Evolutionary conservation across 2,888 invertebrate species (phyloP).

Genomic region (Drosophila eohydei): DNA sequence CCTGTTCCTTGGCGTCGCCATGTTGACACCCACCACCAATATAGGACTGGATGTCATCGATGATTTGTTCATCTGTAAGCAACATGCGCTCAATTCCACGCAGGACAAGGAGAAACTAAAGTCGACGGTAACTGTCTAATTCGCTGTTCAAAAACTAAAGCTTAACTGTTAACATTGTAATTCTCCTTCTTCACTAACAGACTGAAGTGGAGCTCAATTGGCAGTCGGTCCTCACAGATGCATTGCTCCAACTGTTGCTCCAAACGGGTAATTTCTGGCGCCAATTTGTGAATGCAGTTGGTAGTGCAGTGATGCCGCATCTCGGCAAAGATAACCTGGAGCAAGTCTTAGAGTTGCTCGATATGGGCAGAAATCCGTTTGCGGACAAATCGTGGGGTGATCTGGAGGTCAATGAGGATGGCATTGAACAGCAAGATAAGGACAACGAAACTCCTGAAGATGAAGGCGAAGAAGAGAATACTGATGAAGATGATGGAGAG

Average conservation of each 20-base stretch:
- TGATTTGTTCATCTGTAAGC: slow-evolving; percentile 55
- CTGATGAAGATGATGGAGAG: neutral
- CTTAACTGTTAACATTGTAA: too few species aligned
- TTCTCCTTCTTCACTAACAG: neutral
- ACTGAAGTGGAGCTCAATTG: slow-evolving; percentile 28
- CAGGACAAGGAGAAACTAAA: neutral
- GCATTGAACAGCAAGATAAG: slow-evolving; percentile 4
- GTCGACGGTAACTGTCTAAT: neutral
- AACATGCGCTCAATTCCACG: slow-evolving; percentile 27
- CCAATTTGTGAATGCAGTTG: slow-evolving; percentile 40
- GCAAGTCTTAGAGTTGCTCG: slow-evolving; percentile 48
- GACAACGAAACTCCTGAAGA: slow-evolving; percentile 9
- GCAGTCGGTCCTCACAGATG: slow-evolving; percentile 67
- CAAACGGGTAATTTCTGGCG: slow-evolving; percentile 57
- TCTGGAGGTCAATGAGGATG: slow-evolving; percentile 16
- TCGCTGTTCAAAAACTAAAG: too few species aligned
- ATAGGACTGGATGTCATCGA: slow-evolving; percentile 17
- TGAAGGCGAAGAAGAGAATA: neutral
- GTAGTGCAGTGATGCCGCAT: slow-evolving; percentile 33
- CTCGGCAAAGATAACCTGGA: slow-evolving; percentile 40
- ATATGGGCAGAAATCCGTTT: slow-evolving; percentile 59
- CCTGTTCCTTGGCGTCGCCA: slow-evolving; percentile 46
- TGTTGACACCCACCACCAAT: slow-evolving; percentile 26
- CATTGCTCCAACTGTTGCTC: slow-evolving; percentile 52
- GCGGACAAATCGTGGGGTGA: slow-evolving; percentile 10